Conservation (phyloP, 2,797 vertebrate genomes). For the Pempheris klunzingeri region DNA sequence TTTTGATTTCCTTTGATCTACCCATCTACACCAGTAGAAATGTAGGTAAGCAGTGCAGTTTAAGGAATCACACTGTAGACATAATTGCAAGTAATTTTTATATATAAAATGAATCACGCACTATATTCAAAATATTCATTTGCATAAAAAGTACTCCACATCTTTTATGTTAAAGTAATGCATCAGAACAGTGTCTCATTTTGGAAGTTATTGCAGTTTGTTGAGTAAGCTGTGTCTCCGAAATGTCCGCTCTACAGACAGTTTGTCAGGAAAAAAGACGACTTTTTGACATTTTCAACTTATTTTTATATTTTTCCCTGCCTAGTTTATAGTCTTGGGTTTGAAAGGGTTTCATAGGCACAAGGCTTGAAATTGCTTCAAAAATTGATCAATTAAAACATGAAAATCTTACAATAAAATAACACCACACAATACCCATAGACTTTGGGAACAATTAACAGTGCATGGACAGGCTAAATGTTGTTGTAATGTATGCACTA, state of each 20-base stretch:
- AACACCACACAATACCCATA: not conserved
- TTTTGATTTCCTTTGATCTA: conserved; percentile 71
- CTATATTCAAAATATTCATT: conserved; percentile 4
- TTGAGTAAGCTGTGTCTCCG: conserved; percentile 29
- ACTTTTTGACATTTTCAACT: conserved; percentile 44
- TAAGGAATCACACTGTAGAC: no score
- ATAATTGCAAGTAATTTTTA: no score
- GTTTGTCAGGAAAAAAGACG: not conserved
- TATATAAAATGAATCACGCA: not conserved
- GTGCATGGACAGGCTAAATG: conserved; percentile 9
- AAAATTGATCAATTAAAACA: conserved; percentile 1
- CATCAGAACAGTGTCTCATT: conserved; percentile 2
- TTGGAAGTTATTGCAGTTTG: conserved; percentile 11
- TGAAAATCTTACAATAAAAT: not conserved
- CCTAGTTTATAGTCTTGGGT: conserved; percentile 8
- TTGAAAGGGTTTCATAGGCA: conserved; percentile 5
- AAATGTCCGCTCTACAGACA: conserved; percentile 46
- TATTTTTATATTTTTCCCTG: conserved; percentile 31
- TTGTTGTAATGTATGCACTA: conserved; percentile 3
- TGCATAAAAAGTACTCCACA: not conserved
- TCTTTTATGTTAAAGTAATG: not conserved
- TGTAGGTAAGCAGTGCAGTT: conserved; percentile 31
- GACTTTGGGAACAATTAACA: not conserved
- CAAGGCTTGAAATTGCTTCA: not conserved
- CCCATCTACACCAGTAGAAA: conserved; percentile 36